Conservation (phyloP, 1,140 invertebrate species). For the Drosophila mayri region DNA sequence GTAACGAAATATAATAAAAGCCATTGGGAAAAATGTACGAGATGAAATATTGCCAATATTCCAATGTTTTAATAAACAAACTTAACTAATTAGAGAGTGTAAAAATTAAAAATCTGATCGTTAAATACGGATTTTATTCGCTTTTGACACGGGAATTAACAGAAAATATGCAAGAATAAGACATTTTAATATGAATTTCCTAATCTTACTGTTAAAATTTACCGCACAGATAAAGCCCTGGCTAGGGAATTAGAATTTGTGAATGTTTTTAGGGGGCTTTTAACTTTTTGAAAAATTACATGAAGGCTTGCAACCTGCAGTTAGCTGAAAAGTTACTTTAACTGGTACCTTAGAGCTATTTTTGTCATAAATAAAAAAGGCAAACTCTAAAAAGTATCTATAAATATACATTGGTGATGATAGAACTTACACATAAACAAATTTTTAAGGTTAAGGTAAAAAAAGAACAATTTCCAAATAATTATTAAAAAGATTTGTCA, state of each 20-base stretch:
- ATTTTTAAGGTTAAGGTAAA: too few relatives aligned
- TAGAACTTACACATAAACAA: not conserved
- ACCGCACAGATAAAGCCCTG: too few relatives aligned
- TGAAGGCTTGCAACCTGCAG: too few relatives aligned
- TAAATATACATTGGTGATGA: not conserved
- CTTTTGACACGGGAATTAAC: not conserved
- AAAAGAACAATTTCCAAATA: too few relatives aligned
- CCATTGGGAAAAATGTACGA: conserved; percentile 29
- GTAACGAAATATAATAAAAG: conserved; percentile 35
- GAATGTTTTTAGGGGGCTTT: too few relatives aligned
- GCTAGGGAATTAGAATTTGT: too few relatives aligned
- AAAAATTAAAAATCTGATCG: not conserved
- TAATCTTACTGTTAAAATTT: not conserved
- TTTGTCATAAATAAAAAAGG: not conserved
- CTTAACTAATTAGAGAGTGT: not conserved
- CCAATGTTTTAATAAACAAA: not conserved
- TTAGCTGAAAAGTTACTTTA: not conserved
- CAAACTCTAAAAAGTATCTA: too few relatives aligned
- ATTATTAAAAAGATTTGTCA: not conserved
- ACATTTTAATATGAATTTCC: not conserved
- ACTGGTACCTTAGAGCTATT: not conserved
- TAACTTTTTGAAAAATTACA: too few relatives aligned
- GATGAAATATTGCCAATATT: conserved; percentile 8
- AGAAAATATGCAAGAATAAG: not conserved
- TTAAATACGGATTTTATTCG: not conserved